phyloP scores from a whole-genome alignment of 1,140 invertebrate species.

The Bombyx mori region ASM3026992v2 NC_085117.1:16378001-16378500 shows the following conservation, averaged over 20 bases:
- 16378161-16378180: conserved; percentile 30
- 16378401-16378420: conserved; percentile 80
- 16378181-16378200: conserved; percentile 56
- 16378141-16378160: conserved; percentile 26
- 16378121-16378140: conserved; percentile 52
- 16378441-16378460: conserved; percentile 65
- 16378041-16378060: conserved; percentile 72
- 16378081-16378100: conserved; percentile 67
- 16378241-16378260: conserved; percentile 32
- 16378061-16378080: conserved; percentile 72
- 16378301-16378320: background rate
- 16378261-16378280: conserved; percentile 10
- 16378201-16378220: conserved; percentile 66
- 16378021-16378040: conserved; percentile 74
- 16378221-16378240: conserved; percentile 70
- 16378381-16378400: conserved; percentile 60
- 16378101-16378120: conserved; percentile 63
- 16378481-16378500: conserved; percentile 54
- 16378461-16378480: conserved; percentile 62
- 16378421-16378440: conserved; percentile 66
- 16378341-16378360: conserved; percentile 1
- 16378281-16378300: background rate
- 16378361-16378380: conserved; percentile 24
- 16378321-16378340: conserved; percentile 2
- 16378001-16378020: conserved; percentile 75